phyloP scores from a whole-genome alignment of 2,113 vertebrate species.

The Opisthocomus hoazin region DNA sequence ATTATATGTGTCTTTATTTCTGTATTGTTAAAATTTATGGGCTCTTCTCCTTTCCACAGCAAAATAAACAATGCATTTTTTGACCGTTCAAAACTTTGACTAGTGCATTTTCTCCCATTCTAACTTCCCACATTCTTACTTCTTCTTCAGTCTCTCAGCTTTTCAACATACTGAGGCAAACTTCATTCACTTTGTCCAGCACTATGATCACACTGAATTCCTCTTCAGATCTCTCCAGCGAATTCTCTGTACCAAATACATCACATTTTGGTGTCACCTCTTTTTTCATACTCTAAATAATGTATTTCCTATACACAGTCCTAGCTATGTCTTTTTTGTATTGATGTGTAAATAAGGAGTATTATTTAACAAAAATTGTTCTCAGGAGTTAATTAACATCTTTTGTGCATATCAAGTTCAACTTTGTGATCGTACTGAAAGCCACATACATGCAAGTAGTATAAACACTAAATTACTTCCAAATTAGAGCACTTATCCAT shows the following conservation, averaged over 20 bases:
- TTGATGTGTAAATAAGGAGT: not conserved
- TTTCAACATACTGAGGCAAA: not conserved
- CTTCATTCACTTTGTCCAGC: not conserved
- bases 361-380: conserved; percentile 39
- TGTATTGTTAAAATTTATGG: not conserved
- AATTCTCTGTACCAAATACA: not conserved
- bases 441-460: not conserved
- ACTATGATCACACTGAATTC: not conserved
- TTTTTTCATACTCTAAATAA: not conserved
- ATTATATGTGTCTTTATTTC: not conserved
- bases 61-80: not conserved
- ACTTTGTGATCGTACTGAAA: not conserved
- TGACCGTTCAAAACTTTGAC: not conserved
- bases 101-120: not conserved
- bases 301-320: not conserved
- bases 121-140: not conserved
- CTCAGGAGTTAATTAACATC: conserved; percentile 33
- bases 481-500: not conserved
- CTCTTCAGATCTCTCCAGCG: not conserved
- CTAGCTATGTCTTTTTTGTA: not conserved
- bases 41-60: not conserved
- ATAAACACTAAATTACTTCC: not conserved
- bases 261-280: not conserved
- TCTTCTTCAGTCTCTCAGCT: not conserved
- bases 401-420: conserved; percentile 23